phyloP scores from a whole-genome alignment of 2,113 vertebrate genomes.

The Apaloderma vittatum region DNA sequence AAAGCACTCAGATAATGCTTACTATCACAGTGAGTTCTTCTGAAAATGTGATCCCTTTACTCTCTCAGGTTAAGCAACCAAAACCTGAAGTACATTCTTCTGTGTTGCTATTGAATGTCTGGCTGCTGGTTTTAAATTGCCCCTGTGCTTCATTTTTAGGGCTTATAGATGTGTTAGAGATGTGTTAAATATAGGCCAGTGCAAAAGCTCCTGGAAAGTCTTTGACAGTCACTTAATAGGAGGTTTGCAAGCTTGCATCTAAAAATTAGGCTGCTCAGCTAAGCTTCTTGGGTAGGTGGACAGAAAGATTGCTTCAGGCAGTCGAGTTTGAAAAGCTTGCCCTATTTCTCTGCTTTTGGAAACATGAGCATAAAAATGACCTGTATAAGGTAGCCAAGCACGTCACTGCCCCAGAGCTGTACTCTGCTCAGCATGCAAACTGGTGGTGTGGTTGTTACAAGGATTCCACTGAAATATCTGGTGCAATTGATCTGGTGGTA shows the following conservation, averaged over 20 bases:
- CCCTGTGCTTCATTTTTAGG: background rate
- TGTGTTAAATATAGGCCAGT: background rate
- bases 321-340: background rate
- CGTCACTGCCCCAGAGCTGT: background rate
- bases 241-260: background rate
- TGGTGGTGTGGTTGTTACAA: too few relatives aligned
- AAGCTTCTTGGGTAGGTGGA: background rate
- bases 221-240: background rate
- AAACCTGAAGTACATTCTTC: background rate
- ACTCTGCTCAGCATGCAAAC: background rate
- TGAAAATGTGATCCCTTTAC: background rate
- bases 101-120: background rate
- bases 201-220: background rate
- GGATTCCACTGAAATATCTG: background rate
- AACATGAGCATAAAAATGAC: background rate
- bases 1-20: background rate
- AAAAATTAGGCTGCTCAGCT: background rate
- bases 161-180: background rate
- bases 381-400: background rate
- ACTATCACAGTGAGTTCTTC: background rate
- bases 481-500: background rate
- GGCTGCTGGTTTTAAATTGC: background rate
- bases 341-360: constrained; percentile 5
- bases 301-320: constrained; percentile 6
- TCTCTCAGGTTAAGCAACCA: background rate